These are phyloP conservation scores for Bryconaethiops microstoma DNA, from an alignment of 2,797 vertebrate species.

Conservation along the genomic window DNA sequence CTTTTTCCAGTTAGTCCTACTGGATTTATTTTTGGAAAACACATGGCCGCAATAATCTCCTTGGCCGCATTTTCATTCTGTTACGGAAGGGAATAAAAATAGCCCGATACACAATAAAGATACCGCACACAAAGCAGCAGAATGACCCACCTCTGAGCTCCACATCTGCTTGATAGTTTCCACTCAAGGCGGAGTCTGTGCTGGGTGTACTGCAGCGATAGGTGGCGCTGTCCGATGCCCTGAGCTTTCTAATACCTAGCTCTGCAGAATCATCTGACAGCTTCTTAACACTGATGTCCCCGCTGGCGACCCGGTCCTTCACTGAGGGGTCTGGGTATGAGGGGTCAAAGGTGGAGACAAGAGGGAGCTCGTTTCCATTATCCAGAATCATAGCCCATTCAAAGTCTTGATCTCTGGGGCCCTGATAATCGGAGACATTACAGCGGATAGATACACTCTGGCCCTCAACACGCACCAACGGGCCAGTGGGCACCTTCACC, in stretches of 20 bases:
- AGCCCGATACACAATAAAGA: not conserved
- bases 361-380: slow-evolving; percentile 52
- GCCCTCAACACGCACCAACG: slow-evolving; percentile 78
- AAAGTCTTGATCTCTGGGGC: slow-evolving; percentile 85
- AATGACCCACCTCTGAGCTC: slow-evolving; percentile 79
- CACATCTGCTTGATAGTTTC: slow-evolving; percentile 83
- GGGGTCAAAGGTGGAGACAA: slow-evolving; percentile 82
- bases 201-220: slow-evolving; percentile 86
- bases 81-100: not conserved
- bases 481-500: slow-evolving; percentile 78
- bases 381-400: slow-evolving; percentile 77
- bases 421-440: slow-evolving; percentile 82
- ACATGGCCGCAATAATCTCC: not conserved
- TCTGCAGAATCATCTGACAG: slow-evolving; percentile 73
- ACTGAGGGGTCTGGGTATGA: slow-evolving; percentile 71
- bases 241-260: slow-evolving; percentile 77
- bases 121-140: not conserved
- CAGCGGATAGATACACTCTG: slow-evolving; percentile 80
- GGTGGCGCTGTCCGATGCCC: slow-evolving; percentile 75
- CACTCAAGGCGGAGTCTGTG: slow-evolving; percentile 81
- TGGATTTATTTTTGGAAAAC: not conserved
- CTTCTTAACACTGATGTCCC: slow-evolving; percentile 74
- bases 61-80: not conserved
- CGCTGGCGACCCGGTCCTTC: slow-evolving; percentile 70
- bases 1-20: not conserved